Evolutionary conservation across 2,797 vertebrate genomes (phyloP), one percentile per base, ranked within the genome.

Genomic region (Pipistrellus kuhlii): DNA sequence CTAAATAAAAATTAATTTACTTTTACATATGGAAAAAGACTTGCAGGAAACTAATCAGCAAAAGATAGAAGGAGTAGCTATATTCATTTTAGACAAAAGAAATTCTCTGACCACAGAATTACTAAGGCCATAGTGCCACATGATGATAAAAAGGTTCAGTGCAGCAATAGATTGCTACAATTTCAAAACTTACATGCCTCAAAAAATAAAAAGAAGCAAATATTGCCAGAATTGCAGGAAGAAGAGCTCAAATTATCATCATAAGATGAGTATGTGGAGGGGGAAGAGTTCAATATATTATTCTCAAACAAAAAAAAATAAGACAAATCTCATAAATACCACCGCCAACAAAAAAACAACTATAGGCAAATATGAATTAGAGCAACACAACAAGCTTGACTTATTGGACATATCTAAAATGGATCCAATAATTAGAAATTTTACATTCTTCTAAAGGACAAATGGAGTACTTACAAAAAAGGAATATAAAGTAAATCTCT

Each of bases 401-500:
- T 64, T 68, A 84, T 3, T 78, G 23, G 5, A 85, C 8, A 27
- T 30, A 41, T 17, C 17, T 80, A 82, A 38, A 62, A 72, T 30
- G 10, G 25, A 85, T 27, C 59, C 62, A 32, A 55, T 82, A 85
- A 81, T 32, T 75, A 41, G 44, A 69, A 69, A 76, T 81, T 55
- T 30, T 7, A 32, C 23, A 73, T 62, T 88, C 14, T 84, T 80
- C n/a, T 85, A 44, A 69, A 94, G 59, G 18, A 55, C 35, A 81
- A 89, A 59, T 44, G 30, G 30, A 51, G 73, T 32, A 55, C 48
- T 75, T 76, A 53, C 35, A 81, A 62, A 69, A 57, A 57, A 44
- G 21, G 68, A 92, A 85, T 18, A 62, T 41, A 94, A 82, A 85
- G 12, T 38, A 82, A 90, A 71, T 41, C 51, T 90, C 18, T 57